Evolutionary conservation across 2,113 vertebrate species (phyloP), one percentile per base, ranked within the genome.

Genomic region (Passer montanus): DNA sequence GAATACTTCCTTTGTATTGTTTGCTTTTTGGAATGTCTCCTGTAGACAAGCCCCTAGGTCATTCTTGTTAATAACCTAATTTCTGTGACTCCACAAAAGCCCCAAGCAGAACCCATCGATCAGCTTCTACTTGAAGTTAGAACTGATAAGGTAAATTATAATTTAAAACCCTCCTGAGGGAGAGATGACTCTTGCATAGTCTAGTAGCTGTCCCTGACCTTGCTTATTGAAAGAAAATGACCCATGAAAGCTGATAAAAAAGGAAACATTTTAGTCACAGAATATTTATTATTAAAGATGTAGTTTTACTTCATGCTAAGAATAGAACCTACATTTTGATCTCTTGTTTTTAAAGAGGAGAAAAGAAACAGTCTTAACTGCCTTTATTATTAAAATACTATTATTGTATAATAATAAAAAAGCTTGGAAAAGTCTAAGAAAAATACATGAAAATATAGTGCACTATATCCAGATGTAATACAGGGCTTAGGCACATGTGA

Each of bases 101-200:
- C 4, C 2, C 56, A 81, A 18, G 62, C 12, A 89, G 84, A 82
- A 79, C 21, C 28, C 62, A 46, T 84, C 82, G 62, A 92, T 95
- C 77, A 79, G 24, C 79, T 92, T 95, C 39, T 92, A 59, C 76
- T 92, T 90, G 76, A 88, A 89, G 76, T 67, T 96, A 67, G 80
- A 91, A 91, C 49, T 3, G 11, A 49, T 84, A 97, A 95, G 39
- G 39, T 67, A 89, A 87, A 18, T 81, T 84, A 92, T 82, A 68
- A 89, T 89, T 91, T 87, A 75, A 92, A 89, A 87, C 15, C 16
- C 21, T 91, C 77, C 74, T 30, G 33, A 68, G 53, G 66, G 73
- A 81, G 44, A 87, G 24, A 84, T 91, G 82, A 84, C 53, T 92
- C 62, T 94, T 87, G 73, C 69, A 68, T 0, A 6, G 77, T 84